Base-by-base conservation (phyloP, 2,888 invertebrate species). In the Diabrotica balteata region DNA sequence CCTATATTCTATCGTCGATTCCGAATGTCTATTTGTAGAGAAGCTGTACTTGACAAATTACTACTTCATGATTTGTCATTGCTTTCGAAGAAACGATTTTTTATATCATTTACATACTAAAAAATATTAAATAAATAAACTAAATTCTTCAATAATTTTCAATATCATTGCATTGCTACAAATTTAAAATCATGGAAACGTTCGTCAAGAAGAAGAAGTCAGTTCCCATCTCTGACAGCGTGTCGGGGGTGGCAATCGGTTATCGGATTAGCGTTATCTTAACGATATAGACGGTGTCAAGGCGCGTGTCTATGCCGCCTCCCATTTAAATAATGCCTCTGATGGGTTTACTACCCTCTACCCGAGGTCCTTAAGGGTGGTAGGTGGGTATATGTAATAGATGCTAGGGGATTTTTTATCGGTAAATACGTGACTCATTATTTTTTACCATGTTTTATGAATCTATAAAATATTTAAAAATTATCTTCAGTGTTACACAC, bases 201-300 rank as follows among this genome's bases (percentile, higher is more conserved):
- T 32, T 32, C 32, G 32, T 32, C 32, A 32, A 32, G 32, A 32
- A 32, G 32, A 4, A 32, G 32, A 32, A n/a, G 44, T 5, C 17
- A 11, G 8, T 44, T 43, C 45, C 55, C 55, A 57, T 7, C 55
- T 57, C 55, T 57, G 22, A 45, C 44, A 22, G 46, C 10, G 59
- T 44, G 52, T 51, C 11, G 75, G 78, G 78, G 78, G 59, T 78
- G 80, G 83, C 82, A 83, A 84, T 84, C 83, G 84, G 82, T 84
- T 84, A 84, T 84, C 84, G 84, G 84, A 84, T 84, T 84, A 84
- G 78, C 81, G 80, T 84, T 84, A 84, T 84, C 84, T 84, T 81
- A 83, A 83, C 83, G 83, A 84, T 84, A 83, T 83, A 82, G 82
- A 80, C 80, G 79, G 77, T 80, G 79, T 77, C 78, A 78, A 74